phyloP scores from a whole-genome alignment of 2,888 invertebrate genomes.

The Mimachlamys varia region DNA sequence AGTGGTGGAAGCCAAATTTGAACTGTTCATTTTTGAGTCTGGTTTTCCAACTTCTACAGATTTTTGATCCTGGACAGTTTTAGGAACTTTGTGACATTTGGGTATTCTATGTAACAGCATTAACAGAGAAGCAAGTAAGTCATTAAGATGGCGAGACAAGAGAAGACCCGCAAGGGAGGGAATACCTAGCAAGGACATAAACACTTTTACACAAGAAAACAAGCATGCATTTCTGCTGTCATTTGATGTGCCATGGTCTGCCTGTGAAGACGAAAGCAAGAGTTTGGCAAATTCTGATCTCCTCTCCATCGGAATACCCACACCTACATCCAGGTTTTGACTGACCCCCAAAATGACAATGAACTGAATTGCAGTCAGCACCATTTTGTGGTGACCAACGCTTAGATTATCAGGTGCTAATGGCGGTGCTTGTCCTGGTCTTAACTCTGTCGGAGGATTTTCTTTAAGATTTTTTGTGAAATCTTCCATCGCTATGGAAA shows the following conservation, averaged over 20 bases:
- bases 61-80: background rate
- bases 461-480: conserved; percentile 46
- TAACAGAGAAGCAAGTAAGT: conserved; percentile 87
- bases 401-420: conserved; percentile 83
- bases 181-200: conserved; percentile 61
- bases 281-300: conserved; percentile 80
- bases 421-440: conserved; percentile 61
- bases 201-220: conserved; percentile 60
- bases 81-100: background rate
- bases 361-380: conserved; percentile 86
- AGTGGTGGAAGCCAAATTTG: background rate
- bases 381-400: conserved; percentile 86
- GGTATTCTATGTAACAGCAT: conserved; percentile 86
- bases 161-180: conserved; percentile 84
- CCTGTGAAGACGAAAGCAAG: conserved; percentile 46
- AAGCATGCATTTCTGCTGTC: conserved; percentile 57
- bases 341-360: conserved; percentile 87
- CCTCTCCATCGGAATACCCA: conserved; percentile 84
- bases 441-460: conserved; percentile 38
- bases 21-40: background rate
- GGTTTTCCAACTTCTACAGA: background rate
- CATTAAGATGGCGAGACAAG: conserved; percentile 84
- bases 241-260: conserved; percentile 37
- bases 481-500: conserved; percentile 50
- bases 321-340: conserved; percentile 86